Conservation (phyloP, 2,888 invertebrate genomes). For the Rhimphoctona megacephalus region DNA sequence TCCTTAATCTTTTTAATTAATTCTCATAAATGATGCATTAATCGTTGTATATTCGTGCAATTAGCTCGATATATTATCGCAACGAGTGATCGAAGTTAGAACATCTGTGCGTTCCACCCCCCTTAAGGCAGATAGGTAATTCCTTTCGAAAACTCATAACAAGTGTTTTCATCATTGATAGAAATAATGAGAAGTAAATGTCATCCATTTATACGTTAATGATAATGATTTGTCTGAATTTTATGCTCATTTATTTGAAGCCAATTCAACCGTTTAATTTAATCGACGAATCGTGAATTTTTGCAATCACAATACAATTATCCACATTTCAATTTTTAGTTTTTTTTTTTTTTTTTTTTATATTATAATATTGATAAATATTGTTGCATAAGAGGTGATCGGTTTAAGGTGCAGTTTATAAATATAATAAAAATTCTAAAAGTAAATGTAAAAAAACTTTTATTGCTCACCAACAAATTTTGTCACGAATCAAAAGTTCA, state of each 20-base stretch:
- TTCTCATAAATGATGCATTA: background rate
- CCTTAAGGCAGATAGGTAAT: background rate
- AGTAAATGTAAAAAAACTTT: background rate
- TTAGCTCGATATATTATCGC: background rate
- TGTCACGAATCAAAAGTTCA: background rate
- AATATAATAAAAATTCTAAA: background rate
- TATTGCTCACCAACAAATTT: background rate
- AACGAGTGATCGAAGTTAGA: background rate
- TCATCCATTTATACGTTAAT: background rate
- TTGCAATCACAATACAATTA: background rate
- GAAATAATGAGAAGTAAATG: background rate
- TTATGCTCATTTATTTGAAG: background rate
- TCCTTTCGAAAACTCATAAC: background rate
- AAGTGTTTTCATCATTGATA: constrained; percentile 10
- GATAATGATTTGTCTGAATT: background rate
- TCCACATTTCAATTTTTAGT: background rate
- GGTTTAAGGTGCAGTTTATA: background rate
- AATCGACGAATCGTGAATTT: background rate
- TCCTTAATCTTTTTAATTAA: background rate
- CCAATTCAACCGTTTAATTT: background rate
- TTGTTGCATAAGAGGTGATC: background rate
- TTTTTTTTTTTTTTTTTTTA: background rate
- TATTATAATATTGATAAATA: background rate
- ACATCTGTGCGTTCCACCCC: background rate
- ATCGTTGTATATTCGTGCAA: background rate